Evolutionary conservation across 2,797 vertebrate genomes (phyloP).

Genomic region (Molothrus aeneus): DNA sequence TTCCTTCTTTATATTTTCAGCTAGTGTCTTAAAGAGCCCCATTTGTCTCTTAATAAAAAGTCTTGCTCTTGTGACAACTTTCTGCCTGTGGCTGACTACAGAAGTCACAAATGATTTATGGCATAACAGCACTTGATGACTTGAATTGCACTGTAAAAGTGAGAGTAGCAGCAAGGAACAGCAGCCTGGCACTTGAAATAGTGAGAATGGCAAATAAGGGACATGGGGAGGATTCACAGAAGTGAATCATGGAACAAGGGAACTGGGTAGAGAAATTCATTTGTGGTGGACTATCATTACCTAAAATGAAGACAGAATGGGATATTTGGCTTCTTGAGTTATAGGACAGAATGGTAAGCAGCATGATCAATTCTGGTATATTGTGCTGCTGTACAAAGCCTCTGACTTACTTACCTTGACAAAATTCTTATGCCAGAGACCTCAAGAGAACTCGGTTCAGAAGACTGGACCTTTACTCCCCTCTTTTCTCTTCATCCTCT

Average conservation of each 20-base stretch:
- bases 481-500: background rate
- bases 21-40: background rate
- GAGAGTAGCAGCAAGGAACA: background rate
- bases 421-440: background rate
- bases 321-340: background rate
- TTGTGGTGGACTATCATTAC: background rate
- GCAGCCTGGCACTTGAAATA: background rate
- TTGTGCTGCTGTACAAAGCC: background rate
- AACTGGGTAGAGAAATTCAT: background rate
- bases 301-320: background rate
- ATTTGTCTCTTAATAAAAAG: background rate
- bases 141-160: background rate
- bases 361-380: background rate
- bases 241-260: background rate
- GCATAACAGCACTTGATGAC: background rate
- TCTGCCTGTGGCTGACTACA: background rate
- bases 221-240: background rate
- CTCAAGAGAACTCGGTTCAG: background rate
- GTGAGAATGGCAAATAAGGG: background rate
- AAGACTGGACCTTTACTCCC: rapidly evolving
- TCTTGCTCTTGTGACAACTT: background rate
- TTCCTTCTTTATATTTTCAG: background rate
- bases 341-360: background rate
- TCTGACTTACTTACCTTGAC: background rate
- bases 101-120: background rate